Conservation (phyloP, 1,140 invertebrate species). For the Danaus melanippus region DNA sequence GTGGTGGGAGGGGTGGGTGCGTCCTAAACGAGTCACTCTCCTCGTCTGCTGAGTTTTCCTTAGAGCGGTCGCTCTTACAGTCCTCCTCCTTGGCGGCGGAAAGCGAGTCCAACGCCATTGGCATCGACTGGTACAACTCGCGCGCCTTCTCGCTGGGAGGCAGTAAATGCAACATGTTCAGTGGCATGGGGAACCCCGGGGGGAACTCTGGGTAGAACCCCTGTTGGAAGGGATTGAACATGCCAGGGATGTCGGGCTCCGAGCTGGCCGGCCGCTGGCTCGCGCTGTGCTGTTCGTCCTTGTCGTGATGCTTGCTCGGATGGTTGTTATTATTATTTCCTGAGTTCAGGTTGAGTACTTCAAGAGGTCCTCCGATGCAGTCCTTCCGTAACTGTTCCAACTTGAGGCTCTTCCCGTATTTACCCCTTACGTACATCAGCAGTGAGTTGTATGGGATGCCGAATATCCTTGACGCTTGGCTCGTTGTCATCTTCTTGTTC, state of each 20-base stretch:
- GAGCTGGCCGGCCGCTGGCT: conserved; percentile 75
- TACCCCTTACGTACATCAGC: conserved; percentile 93
- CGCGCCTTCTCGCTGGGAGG: conserved; percentile 82
- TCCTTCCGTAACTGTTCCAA: conserved; percentile 89
- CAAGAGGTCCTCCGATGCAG: conserved; percentile 83
- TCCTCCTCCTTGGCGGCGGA: conserved; percentile 74
- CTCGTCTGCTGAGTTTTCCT: conserved; percentile 77
- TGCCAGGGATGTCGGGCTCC: conserved; percentile 74
- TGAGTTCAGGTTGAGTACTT: conserved; percentile 79
- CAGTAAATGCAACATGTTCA: conserved; percentile 86
- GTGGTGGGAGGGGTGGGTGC: conserved; percentile 68
- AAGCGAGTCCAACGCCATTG: conserved; percentile 66
- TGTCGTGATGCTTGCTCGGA: conserved; percentile 67
- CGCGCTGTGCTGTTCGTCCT: conserved; percentile 58
- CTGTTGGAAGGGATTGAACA: conserved; percentile 81
- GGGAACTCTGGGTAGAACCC: conserved; percentile 87
- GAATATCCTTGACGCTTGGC: conserved; percentile 89
- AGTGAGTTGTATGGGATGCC: conserved; percentile 93
- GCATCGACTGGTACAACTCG: conserved; percentile 72
- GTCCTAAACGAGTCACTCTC: conserved; percentile 72
- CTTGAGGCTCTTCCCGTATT: conserved; percentile 91
- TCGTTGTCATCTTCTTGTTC: conserved; percentile 96
- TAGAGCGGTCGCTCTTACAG: conserved; percentile 76
- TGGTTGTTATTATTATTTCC: conserved; percentile 81
- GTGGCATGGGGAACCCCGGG: conserved; percentile 83